These are phyloP conservation scores for Ailurus styani DNA, from an alignment of 2,113 vertebrate genomes.

Conservation along the genomic window DNA sequence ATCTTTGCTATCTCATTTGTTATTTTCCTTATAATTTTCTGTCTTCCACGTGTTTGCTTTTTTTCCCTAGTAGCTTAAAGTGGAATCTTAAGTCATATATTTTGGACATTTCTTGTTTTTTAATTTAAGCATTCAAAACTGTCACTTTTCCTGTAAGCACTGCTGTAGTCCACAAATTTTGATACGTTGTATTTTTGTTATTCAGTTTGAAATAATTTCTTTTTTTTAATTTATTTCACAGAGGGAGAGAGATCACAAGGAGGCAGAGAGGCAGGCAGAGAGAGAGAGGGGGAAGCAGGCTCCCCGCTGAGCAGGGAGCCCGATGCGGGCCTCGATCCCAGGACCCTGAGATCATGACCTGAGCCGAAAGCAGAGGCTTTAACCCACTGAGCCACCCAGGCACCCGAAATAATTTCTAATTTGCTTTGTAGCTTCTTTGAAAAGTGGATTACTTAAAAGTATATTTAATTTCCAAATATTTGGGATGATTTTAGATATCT, in stretches of 20 bases:
- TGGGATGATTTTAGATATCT: not conserved
- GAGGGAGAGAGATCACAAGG: too few species aligned
- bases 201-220: constrained; percentile 4
- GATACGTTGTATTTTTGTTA: constrained; percentile 10
- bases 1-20: not conserved
- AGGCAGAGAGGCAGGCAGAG: too few species aligned
- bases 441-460: not conserved
- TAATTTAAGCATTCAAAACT: not conserved
- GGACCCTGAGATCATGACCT: too few species aligned
- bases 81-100: not conserved
- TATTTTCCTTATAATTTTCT: not conserved
- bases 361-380: too few species aligned
- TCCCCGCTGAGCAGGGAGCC: too few species aligned
- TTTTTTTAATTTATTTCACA: too few species aligned
- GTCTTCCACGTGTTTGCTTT: not conserved
- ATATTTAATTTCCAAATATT: not conserved
- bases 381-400: too few species aligned
- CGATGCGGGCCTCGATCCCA: too few species aligned
- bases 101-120: not conserved
- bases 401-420: not conserved
- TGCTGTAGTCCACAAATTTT: not conserved
- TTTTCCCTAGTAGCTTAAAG: not conserved
- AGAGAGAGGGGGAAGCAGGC: too few species aligned
- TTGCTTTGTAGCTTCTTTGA: constrained; percentile 30
- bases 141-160: not conserved